A percentile compares a stretch with the other conserved stretches of the same genome.
These are phyloP conservation scores for Solea senegalensis DNA, from an alignment of 2,113 vertebrate genomes.

Conservation along the genomic window DNA sequence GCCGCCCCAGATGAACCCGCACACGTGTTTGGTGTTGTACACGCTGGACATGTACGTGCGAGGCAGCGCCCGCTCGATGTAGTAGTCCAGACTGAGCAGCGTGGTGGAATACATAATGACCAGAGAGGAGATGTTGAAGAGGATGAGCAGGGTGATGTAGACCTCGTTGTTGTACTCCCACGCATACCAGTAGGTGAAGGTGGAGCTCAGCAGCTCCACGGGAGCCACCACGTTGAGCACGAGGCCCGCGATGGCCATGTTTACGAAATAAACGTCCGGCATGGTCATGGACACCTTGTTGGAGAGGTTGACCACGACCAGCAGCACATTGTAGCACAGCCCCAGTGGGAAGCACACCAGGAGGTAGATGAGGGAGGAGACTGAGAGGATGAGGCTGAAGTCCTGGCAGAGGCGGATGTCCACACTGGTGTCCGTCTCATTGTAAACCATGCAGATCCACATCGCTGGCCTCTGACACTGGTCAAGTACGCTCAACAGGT, in stretches of 20 bases:
- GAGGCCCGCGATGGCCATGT: constrained; percentile 93
- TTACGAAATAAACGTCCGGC: constrained; percentile 98
- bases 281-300: constrained; percentile 96
- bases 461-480: constrained; percentile 82
- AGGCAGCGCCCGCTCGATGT: constrained; percentile 93
- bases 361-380: constrained; percentile 93
- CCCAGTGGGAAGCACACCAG: constrained; percentile 91
- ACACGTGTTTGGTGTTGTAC: constrained; percentile 96
- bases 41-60: constrained; percentile 97
- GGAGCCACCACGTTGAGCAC: constrained; percentile 91
- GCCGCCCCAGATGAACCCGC: constrained; percentile 96
- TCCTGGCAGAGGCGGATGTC: constrained; percentile 90
- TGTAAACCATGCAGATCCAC: constrained; percentile 93
- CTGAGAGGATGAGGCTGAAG: constrained; percentile 87
- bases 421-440: constrained; percentile 82
- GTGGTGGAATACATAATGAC: constrained; percentile 97
- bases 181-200: constrained; percentile 87
- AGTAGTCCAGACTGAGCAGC: constrained; percentile 95
- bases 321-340: constrained; percentile 90
- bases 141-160: constrained; percentile 92
- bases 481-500: constrained; percentile 75
- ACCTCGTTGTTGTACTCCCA: constrained; percentile 91
- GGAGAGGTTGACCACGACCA: constrained; percentile 92
- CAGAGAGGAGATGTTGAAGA: constrained; percentile 94
- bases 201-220: constrained; percentile 87